A percentile compares a stretch with the other conserved stretches of the same genome.
phyloP scores from a whole-genome alignment of 2,888 invertebrate species.

The Lepidocyrtoides sp. region DNA sequence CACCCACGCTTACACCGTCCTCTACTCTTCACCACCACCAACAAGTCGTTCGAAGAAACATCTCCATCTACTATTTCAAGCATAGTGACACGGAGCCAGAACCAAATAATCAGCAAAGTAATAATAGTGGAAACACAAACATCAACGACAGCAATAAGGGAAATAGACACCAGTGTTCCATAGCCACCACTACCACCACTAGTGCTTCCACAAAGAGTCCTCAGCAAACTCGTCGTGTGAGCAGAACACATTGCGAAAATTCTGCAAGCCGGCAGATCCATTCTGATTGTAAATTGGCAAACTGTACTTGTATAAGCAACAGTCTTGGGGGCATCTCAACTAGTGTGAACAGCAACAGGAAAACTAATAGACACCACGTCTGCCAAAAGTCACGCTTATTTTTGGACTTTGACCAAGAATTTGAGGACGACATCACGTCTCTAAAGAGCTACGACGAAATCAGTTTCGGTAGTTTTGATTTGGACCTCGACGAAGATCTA shows the following conservation, averaged over 20 bases:
- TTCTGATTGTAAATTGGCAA: constrained; percentile 74
- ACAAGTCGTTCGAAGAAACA: constrained; percentile 83
- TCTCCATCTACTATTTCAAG: constrained; percentile 86
- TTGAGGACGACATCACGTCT: constrained; percentile 79
- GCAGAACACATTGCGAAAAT: constrained; percentile 77
- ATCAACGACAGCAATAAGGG: constrained; percentile 42
- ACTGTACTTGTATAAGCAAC: constrained; percentile 51
- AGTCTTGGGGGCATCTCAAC: constrained; percentile 39
- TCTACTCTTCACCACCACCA: constrained; percentile 74
- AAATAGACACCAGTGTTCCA: constrained; percentile 49
- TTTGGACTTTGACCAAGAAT: constrained; percentile 85
- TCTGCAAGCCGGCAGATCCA: constrained; percentile 60
- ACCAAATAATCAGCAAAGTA: constrained; percentile 58
- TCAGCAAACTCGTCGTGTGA: constrained; percentile 54
- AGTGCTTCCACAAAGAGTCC: constrained; percentile 55
- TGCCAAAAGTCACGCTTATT: constrained; percentile 81
- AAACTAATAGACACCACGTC: constrained; percentile 67
- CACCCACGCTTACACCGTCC: constrained; percentile 79
- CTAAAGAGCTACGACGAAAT: constrained; percentile 82
- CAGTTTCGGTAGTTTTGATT: constrained; percentile 84
- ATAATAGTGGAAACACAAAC: constrained; percentile 26
- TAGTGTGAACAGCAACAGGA: constrained; percentile 49
- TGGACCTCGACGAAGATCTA: constrained; percentile 81
- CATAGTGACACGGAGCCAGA: constrained; percentile 85
- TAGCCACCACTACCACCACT: constrained; percentile 26